Conservation (phyloP, 2,888 invertebrate species). For the Ditylenchus weischeri region DNA sequence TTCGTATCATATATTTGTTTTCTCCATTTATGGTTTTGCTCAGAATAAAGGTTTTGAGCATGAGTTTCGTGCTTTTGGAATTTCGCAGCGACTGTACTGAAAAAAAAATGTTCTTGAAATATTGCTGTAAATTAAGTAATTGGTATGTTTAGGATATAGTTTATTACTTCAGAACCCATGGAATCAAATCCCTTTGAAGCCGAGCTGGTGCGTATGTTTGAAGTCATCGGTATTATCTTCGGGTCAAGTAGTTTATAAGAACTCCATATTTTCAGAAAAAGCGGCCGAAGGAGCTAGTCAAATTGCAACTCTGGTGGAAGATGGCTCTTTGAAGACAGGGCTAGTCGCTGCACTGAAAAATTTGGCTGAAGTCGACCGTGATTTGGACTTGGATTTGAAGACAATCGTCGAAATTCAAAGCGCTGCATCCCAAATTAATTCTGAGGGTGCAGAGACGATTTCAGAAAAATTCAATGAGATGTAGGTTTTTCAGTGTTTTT, state of each 20-base stretch:
- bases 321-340: background rate
- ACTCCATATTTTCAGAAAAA: conserved; percentile 23
- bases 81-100: too few relatives aligned
- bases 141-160: too few relatives aligned
- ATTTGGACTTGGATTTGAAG: conserved; percentile 5
- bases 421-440: background rate
- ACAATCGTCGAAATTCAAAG: background rate
- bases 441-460: background rate
- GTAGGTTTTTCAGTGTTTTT: background rate
- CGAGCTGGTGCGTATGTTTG: too few relatives aligned
- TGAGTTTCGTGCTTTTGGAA: too few relatives aligned
- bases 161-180: too few relatives aligned
- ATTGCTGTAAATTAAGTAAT: too few relatives aligned
- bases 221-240: background rate
- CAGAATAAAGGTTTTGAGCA: too few relatives aligned
- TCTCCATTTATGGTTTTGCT: too few relatives aligned
- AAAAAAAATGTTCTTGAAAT: too few relatives aligned
- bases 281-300: conserved; percentile 31
- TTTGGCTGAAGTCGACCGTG: conserved; percentile 4
- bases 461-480: background rate
- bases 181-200: too few relatives aligned
- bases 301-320: conserved; percentile 22
- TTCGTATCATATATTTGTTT: too few relatives aligned
- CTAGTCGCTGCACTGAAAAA: background rate
- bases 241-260: background rate